These are phyloP conservation scores for Andrena minutula DNA, from an alignment of 2,888 invertebrate genomes.

Conservation along the genomic window DNA sequence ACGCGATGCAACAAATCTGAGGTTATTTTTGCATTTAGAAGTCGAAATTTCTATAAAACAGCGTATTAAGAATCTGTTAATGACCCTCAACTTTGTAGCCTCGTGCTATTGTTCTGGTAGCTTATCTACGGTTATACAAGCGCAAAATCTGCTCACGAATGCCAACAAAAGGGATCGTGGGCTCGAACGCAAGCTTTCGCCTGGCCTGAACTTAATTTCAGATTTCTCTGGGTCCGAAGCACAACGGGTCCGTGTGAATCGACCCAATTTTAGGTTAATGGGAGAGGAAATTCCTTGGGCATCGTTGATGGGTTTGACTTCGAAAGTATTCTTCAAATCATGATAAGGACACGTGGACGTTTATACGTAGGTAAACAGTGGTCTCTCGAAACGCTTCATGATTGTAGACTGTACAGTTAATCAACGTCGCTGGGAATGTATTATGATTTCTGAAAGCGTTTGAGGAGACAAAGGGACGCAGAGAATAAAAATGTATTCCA, in stretches of 20 bases:
- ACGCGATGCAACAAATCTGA: no score
- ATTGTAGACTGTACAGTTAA: neutral
- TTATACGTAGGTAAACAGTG: neutral
- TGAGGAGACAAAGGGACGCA: constrained; percentile 19
- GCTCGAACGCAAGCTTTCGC: constrained; percentile 4
- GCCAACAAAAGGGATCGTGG: neutral
- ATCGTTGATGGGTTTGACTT: neutral
- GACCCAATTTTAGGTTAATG: neutral
- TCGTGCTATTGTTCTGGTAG: no score
- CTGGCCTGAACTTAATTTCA: constrained; percentile 1
- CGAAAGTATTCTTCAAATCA: neutral
- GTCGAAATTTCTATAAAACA: no score
- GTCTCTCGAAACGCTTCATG: neutral
- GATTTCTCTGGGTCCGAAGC: neutral
- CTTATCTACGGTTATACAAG: no score
- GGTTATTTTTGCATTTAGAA: no score
- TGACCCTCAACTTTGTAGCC: no score
- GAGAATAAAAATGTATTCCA: constrained; percentile 37
- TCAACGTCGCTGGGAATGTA: constrained; percentile 8
- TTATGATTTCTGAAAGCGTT: constrained; percentile 48
- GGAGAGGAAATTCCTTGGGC: constrained; percentile 1
- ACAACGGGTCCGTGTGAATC: neutral
- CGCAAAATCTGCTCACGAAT: neutral
- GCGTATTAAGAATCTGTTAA: no score
- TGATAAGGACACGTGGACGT: neutral